Conservation (phyloP, 2,888 invertebrate species). For the Tachina fera region DNA sequence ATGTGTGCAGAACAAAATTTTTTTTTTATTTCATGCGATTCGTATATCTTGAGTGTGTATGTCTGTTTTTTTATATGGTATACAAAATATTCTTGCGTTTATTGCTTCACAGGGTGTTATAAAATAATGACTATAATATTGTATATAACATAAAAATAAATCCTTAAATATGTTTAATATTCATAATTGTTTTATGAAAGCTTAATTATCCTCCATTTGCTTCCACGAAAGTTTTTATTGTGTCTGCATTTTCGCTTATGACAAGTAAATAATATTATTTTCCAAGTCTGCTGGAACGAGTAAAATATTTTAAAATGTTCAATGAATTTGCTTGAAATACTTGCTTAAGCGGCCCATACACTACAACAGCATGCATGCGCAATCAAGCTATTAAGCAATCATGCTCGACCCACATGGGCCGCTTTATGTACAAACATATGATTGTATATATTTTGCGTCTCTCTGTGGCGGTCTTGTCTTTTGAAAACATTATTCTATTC, state of each 20-base stretch:
- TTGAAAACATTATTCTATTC: conserved; percentile 41
- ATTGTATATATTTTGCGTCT: conserved; percentile 35
- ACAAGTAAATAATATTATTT: not conserved
- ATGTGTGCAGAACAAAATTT: conserved; percentile 70
- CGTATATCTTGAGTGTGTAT: not conserved
- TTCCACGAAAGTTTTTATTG: not conserved
- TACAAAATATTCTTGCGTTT: conserved; percentile 28
- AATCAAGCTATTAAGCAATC: no score
- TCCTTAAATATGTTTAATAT: conserved; percentile 36
- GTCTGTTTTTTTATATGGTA: not conserved
- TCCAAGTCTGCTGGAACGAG: not conserved
- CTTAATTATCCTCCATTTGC: conserved; percentile 15
- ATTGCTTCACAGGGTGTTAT: conserved; percentile 47
- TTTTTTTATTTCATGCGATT: conserved; percentile 20
- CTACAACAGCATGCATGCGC: no score
- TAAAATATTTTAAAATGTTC: not conserved
- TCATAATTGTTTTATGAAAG: conserved; percentile 9
- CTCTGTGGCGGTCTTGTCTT: conserved; percentile 43
- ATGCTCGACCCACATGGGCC: no score
- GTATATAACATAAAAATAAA: conserved; percentile 38
- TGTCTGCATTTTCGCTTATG: not conserved
- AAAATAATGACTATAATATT: conserved; percentile 30
- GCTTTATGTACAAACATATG: no score
- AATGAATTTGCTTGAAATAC: not conserved
- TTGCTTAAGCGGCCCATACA: no score